A percentile compares a stretch with the other conserved stretches of the same genome.
These are phyloP conservation scores for Nomia melanderi DNA, from an alignment of 1,140 invertebrate species.

Conservation along the genomic window DNA sequence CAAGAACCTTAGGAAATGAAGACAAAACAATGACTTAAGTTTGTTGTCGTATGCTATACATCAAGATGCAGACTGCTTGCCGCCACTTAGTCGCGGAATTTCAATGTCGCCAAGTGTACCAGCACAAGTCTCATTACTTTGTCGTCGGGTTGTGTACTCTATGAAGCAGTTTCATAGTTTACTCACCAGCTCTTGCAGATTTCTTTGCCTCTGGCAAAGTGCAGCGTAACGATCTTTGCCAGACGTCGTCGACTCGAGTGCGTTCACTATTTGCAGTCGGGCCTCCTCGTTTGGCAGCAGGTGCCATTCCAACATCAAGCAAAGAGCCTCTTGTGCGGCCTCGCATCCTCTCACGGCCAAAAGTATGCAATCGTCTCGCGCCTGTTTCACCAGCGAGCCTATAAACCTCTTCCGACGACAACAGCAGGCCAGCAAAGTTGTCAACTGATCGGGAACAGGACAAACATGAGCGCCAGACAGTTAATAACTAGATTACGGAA, in stretches of 20 bases:
- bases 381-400: constrained; percentile 85
- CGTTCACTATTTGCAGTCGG: constrained; percentile 90
- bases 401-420: constrained; percentile 91
- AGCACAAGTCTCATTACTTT: too few relatives aligned
- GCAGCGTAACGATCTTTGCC: constrained; percentile 87
- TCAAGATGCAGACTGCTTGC: too few relatives aligned
- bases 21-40: too few relatives aligned
- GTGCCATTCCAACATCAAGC: constrained; percentile 92
- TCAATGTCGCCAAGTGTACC: too few relatives aligned
- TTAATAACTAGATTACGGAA: too few relatives aligned
- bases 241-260: constrained; percentile 87
- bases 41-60: too few relatives aligned
- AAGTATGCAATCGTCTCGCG: constrained; percentile 87
- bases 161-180: background rate
- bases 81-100: too few relatives aligned
- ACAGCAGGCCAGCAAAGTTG: constrained; percentile 88
- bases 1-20: too few relatives aligned
- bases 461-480: too few relatives aligned
- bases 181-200: constrained; percentile 88
- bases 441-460: constrained; percentile 82
- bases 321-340: constrained; percentile 86
- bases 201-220: constrained; percentile 88
- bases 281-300: constrained; percentile 85
- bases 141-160: too few relatives aligned
- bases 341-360: constrained; percentile 88